Evolutionary conservation across 2,888 invertebrate genomes (phyloP).

Genomic region (Cyaniris semiargus): DNA sequence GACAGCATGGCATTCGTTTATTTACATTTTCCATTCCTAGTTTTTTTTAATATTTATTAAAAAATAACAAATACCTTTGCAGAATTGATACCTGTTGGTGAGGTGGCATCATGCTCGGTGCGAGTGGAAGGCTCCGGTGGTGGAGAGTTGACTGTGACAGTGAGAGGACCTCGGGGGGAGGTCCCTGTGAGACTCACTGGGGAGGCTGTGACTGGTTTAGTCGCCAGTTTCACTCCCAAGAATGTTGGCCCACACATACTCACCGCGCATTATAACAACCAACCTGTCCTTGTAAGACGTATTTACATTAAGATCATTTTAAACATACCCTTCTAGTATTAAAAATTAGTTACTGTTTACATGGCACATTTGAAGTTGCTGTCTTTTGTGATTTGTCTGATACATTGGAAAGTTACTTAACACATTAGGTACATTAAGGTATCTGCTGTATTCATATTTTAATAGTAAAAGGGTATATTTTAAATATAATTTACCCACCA

Average conservation of each 20-base stretch:
- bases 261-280: slow-evolving; percentile 94
- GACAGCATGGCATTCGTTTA: neutral
- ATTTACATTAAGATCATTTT: neutral
- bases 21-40: slow-evolving; percentile 21
- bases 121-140: slow-evolving; percentile 80
- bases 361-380: too few relatives aligned
- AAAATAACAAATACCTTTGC: slow-evolving; percentile 31
- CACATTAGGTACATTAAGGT: too few relatives aligned
- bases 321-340: too few relatives aligned
- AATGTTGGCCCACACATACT: slow-evolving; percentile 96
- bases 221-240: slow-evolving; percentile 94
- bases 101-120: slow-evolving; percentile 73
- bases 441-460: neutral
- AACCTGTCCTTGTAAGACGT: slow-evolving; percentile 86
- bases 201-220: slow-evolving; percentile 92
- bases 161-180: slow-evolving; percentile 92
- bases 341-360: too few relatives aligned
- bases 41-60: neutral
- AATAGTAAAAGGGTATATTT: neutral
- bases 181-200: slow-evolving; percentile 94
- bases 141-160: slow-evolving; percentile 93
- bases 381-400: too few relatives aligned
- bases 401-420: too few relatives aligned
- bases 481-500: too few relatives aligned
- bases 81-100: slow-evolving; percentile 92